Conservation (phyloP, 1,140 invertebrate species). For the Drosophila oshimai region DNA sequence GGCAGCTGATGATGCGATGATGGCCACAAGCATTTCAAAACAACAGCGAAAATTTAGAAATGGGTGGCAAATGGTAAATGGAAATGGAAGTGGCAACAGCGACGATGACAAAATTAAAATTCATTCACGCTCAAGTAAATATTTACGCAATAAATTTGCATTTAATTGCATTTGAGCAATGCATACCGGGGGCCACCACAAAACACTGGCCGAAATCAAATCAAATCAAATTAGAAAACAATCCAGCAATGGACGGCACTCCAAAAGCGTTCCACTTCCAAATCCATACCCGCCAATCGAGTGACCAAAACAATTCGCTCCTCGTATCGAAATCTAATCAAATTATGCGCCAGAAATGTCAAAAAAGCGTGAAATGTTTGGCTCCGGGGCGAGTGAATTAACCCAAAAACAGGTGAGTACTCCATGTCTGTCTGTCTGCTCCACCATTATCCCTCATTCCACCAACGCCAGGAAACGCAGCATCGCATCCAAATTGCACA, state of each 20-base stretch:
- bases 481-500: constrained; percentile 72
- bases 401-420: constrained; percentile 19
- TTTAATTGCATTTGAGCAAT: constrained; percentile 73
- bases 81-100: neutral
- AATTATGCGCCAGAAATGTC: constrained; percentile 80
- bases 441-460: neutral
- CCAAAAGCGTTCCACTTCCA: constrained; percentile 14
- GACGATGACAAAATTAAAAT: constrained; percentile 76
- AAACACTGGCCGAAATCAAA: constrained; percentile 50
- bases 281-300: neutral
- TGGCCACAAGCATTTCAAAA: constrained; percentile 27
- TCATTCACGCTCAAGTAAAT: constrained; percentile 81
- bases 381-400: constrained; percentile 52
- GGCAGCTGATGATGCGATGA: constrained; percentile 29
- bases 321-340: constrained; percentile 75
- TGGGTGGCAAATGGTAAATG: constrained; percentile 3
- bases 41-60: constrained; percentile 26
- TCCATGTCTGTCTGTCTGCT: constrained; percentile 17
- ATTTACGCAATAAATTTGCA: constrained; percentile 81
- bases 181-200: constrained; percentile 31
- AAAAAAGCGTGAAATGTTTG: constrained; percentile 78
- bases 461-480: constrained; percentile 33
- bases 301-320: constrained; percentile 68
- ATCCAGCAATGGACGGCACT: constrained; percentile 18
- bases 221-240: constrained; percentile 75